phyloP scores from a whole-genome alignment of 2,888 invertebrate genomes.

The Agrenia bidenticulata region DNA sequence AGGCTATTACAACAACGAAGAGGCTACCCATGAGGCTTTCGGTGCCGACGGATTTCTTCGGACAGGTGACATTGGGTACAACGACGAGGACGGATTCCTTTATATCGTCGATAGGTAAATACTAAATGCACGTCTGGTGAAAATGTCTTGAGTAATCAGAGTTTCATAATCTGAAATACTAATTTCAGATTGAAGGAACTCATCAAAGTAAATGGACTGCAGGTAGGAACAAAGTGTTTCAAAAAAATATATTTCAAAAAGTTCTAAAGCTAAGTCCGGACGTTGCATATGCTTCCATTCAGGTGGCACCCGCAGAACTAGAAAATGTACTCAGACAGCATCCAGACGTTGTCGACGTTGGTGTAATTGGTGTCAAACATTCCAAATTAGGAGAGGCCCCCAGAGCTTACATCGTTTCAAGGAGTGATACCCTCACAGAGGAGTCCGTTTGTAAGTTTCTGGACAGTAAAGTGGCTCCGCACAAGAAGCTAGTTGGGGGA shows the following conservation, averaged over 20 bases:
- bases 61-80: slow-evolving; percentile 77
- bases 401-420: slow-evolving; percentile 70
- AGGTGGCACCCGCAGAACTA: slow-evolving; percentile 86
- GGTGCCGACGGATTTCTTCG: slow-evolving; percentile 79
- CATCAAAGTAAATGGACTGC: slow-evolving; percentile 34
- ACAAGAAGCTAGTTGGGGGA: slow-evolving; percentile 71
- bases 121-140: no score
- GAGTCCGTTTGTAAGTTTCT: slow-evolving; percentile 66
- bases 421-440: slow-evolving; percentile 57
- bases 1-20: slow-evolving; percentile 63
- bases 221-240: slow-evolving; percentile 18
- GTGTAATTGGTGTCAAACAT: slow-evolving; percentile 69
- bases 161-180: background rate
- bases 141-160: no score
- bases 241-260: slow-evolving; percentile 8
- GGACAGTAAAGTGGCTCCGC: slow-evolving; percentile 68
- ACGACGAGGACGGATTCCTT: slow-evolving; percentile 72
- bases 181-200: slow-evolving; percentile 55
- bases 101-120: slow-evolving; percentile 66
- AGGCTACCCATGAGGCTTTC: slow-evolving; percentile 71
- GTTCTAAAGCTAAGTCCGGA: background rate
- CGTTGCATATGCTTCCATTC: slow-evolving; percentile 51
- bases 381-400: slow-evolving; percentile 75
- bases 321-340: slow-evolving; percentile 72
- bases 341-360: slow-evolving; percentile 74